Evolutionary conservation across 1,140 invertebrate genomes (phyloP).

Genomic region (Caenorhabditis inopinata): DNA sequence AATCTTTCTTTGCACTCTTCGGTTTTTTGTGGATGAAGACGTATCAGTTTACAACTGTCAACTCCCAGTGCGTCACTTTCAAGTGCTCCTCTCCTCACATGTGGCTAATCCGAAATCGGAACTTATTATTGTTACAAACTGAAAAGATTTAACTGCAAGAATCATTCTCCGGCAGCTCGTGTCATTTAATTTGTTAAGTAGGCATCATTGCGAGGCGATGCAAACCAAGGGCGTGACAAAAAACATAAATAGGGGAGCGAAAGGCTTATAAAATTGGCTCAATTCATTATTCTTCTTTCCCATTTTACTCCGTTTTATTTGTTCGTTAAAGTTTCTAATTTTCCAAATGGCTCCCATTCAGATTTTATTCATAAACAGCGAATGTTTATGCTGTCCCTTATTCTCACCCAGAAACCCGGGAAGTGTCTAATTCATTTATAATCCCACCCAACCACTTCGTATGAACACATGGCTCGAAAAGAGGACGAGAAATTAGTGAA

Average conservation of each 20-base stretch:
- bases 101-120: neutral
- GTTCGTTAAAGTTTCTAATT: neutral
- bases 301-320: neutral
- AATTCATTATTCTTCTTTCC: neutral
- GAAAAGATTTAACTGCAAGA: no score
- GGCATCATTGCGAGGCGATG: neutral
- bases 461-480: neutral
- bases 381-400: neutral
- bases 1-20: no score
- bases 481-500: neutral
- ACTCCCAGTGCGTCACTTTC: no score
- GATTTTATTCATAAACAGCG: neutral
- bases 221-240: neutral
- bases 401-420: neutral
- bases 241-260: conserved; percentile 14
- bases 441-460: neutral
- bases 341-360: neutral
- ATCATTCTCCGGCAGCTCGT: no score
- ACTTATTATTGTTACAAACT: neutral
- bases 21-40: no score
- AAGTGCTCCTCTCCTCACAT: no score
- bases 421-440: conserved; percentile 33
- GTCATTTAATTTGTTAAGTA: neutral
- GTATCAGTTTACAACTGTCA: no score
- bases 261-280: conserved; percentile 26